phyloP scores from a whole-genome alignment of 2,797 vertebrate genomes.

The Sebastes variabilis region DNA sequence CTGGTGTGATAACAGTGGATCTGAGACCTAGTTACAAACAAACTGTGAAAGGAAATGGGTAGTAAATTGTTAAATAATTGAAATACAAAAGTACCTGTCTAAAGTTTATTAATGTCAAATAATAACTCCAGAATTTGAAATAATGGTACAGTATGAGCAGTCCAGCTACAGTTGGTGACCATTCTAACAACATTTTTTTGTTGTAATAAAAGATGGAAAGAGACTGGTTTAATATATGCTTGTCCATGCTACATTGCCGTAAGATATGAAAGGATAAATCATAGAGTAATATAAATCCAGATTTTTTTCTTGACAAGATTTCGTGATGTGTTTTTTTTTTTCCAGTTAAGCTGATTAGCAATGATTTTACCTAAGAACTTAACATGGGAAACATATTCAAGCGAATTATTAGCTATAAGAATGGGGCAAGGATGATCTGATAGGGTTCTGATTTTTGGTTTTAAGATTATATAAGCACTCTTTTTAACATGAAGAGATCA shows the following conservation, averaged over 20 bases:
- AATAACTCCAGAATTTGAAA: too few relatives aligned
- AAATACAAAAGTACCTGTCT: too few relatives aligned
- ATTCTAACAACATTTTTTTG: neutral
- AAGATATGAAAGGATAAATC: neutral
- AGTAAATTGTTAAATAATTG: neutral
- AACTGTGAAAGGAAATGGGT: neutral
- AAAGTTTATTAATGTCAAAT: too few relatives aligned
- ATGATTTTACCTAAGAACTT: neutral
- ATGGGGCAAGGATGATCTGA: neutral
- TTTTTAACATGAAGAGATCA: neutral
- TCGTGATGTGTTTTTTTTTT: neutral
- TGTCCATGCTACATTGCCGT: neutral
- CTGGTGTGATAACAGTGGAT: neutral
- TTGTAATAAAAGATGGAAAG: neutral
- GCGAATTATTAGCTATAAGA: neutral
- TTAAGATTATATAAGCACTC: neutral
- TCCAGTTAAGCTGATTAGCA: neutral
- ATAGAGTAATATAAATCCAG: neutral
- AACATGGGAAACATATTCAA: neutral
- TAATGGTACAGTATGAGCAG: too few relatives aligned
- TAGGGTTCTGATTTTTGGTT: neutral
- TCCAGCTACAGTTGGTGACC: neutral
- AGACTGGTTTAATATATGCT: neutral
- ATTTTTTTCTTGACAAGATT: neutral
- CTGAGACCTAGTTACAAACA: neutral